Percentiles rank a stretch among this genome's conserved stretches.
Conservation (phyloP, 2,888 invertebrate species). For the Cheilosia variabilis region DNA sequence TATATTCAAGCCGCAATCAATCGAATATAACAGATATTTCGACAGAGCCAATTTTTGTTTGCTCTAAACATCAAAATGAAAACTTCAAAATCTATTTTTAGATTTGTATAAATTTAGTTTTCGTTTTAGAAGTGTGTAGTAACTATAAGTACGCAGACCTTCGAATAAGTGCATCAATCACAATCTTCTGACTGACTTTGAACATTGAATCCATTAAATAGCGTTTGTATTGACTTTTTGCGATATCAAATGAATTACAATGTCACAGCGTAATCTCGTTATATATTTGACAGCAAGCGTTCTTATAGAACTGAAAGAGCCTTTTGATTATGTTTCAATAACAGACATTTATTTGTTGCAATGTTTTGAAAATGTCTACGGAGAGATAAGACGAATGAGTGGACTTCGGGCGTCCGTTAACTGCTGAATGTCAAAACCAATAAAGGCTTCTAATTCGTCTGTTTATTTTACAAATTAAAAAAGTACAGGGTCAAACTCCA, state of each 20-base stretch:
- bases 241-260: not conserved
- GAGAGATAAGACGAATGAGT: no score
- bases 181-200: not conserved
- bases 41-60: conserved; percentile 4
- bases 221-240: conserved; percentile 7
- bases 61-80: conserved; percentile 9
- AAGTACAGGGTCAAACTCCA: no score
- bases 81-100: conserved; percentile 53
- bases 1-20: not conserved
- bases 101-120: conserved; percentile 32
- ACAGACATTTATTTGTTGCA: no score
- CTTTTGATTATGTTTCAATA: no score
- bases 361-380: no score
- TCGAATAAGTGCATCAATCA: not conserved
- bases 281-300: not conserved
- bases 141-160: not conserved
- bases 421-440: no score
- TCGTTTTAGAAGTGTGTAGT: conserved; percentile 46
- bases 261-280: conserved; percentile 1
- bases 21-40: conserved; percentile 1
- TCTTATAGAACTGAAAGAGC: not conserved
- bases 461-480: no score
- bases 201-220: not conserved
- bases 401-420: no score
- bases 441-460: no score